A percentile compares a stretch with the other conserved stretches of the same genome.
These are phyloP conservation scores for Phyllotreta striolata DNA, from an alignment of 2,888 invertebrate species.

Conservation along the genomic window DNA sequence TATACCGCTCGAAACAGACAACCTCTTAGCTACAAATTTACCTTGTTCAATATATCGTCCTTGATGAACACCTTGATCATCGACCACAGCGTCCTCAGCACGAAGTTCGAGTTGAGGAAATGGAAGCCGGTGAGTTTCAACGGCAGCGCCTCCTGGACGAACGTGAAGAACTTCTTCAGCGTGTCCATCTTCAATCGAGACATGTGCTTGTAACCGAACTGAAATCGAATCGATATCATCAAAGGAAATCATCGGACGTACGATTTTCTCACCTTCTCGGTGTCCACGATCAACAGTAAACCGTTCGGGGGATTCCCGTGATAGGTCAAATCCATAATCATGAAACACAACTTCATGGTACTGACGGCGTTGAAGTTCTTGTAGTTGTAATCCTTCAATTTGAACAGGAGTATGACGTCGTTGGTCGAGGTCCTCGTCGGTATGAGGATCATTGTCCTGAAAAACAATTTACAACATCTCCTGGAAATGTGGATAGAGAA, in stretches of 20 bases:
- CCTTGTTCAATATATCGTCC: constrained; percentile 5
- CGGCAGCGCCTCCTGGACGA: constrained; percentile 6
- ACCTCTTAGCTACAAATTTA: neutral
- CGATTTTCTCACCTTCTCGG: constrained; percentile 1
- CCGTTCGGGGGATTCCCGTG: constrained; percentile 10
- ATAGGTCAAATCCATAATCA: constrained; percentile 17
- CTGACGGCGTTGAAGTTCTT: constrained; percentile 2
- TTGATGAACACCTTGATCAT: constrained; percentile 14
- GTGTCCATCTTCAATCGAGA: constrained; percentile 11
- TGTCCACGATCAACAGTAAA: constrained; percentile 3
- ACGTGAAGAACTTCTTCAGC: constrained; percentile 11
- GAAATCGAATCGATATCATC: neutral
- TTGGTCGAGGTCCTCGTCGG: constrained; percentile 10
- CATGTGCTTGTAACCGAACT: constrained; percentile 13
- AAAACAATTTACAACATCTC: neutral
- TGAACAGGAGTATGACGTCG: constrained; percentile 12
- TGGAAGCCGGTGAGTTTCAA: constrained; percentile 16
- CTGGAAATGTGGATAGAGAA: no score
- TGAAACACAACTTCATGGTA: constrained; percentile 11
- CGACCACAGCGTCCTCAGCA: constrained; percentile 15
- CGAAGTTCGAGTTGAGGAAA: constrained; percentile 12
- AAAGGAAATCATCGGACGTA: no score
- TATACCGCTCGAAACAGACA: neutral
- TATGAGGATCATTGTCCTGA: constrained; percentile 10
- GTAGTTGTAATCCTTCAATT: constrained; percentile 8